Evolutionary conservation across 2,797 vertebrate species (phyloP).

Genomic region (Galagoides demidoff): DNA sequence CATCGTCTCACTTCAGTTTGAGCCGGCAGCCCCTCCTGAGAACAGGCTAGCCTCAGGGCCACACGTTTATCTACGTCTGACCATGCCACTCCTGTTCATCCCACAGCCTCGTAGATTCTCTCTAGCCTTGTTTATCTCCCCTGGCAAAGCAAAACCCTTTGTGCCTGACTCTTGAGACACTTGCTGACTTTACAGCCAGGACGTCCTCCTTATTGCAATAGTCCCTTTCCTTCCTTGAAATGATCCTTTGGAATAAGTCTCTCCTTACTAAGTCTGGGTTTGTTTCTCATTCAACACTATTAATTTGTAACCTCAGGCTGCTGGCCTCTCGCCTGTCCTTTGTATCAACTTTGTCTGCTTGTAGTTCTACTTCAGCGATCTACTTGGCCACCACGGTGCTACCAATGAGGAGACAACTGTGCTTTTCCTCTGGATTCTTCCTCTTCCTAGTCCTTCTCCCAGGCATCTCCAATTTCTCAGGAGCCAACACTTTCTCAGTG

Average conservation of each 20-base stretch:
- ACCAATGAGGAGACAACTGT: background rate
- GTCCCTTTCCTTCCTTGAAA: background rate
- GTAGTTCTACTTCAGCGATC: background rate
- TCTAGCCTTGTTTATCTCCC: background rate
- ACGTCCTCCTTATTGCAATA: background rate
- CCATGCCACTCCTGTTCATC: background rate
- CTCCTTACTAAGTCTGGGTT: background rate
- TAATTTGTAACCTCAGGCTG: background rate
- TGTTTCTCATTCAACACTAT: background rate
- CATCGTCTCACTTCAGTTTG: background rate
- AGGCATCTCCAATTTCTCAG: conserved; percentile 4
- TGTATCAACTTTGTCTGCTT: background rate
- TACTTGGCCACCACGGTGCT: background rate
- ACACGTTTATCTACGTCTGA: background rate
- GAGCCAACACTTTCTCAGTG: background rate
- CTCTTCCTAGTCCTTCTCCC: background rate
- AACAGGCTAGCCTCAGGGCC: background rate
- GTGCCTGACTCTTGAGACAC: background rate
- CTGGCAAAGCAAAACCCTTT: background rate
- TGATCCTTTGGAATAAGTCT: background rate
- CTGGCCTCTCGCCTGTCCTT: background rate
- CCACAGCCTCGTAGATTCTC: background rate
- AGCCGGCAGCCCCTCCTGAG: background rate
- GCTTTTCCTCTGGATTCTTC: background rate
- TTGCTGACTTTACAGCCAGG: background rate